phyloP scores from a whole-genome alignment of 2,113 vertebrate genomes.

The Solea senegalensis region DNA sequence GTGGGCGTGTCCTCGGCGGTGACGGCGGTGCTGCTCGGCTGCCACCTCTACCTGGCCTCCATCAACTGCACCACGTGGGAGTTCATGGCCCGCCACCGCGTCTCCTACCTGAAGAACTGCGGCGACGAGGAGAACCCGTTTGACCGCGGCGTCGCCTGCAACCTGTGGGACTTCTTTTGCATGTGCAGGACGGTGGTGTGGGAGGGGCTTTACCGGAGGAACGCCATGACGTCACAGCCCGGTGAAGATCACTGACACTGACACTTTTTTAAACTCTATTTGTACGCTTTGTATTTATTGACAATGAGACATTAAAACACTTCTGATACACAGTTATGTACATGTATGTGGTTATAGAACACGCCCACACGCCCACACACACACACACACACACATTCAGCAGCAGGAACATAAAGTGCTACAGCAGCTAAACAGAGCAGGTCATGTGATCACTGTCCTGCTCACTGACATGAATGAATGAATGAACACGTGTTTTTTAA shows the following conservation, averaged over 20 bases:
- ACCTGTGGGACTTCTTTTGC: conserved; percentile 93
- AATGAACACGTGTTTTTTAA: background rate
- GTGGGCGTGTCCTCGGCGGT: conserved; percentile 79
- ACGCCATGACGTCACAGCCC: background rate
- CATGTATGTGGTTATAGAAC: conserved; percentile 42
- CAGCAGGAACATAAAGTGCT: conserved; percentile 62
- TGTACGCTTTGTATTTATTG: conserved; percentile 69
- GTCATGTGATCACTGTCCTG: background rate
- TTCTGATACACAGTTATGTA: conserved; percentile 31
- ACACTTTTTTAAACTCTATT: conserved; percentile 26
- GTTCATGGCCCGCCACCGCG: conserved; percentile 91
- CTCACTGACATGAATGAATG: background rate
- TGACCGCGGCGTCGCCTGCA: conserved; percentile 87
- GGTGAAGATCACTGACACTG: no score
- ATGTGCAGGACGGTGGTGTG: conserved; percentile 83
- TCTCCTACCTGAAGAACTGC: conserved; percentile 88
- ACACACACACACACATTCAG: conserved; percentile 39
- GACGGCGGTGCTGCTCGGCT: conserved; percentile 84
- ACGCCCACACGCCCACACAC: conserved; percentile 39
- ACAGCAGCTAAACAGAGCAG: conserved; percentile 40
- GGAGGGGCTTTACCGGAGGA: conserved; percentile 86
- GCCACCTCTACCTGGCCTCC: conserved; percentile 91
- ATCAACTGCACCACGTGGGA: conserved; percentile 95
- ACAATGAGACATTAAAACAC: conserved; percentile 64
- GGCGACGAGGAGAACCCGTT: conserved; percentile 87